Conservation (phyloP, 2,113 vertebrate species). For the Lophura nycthemera region DNA sequence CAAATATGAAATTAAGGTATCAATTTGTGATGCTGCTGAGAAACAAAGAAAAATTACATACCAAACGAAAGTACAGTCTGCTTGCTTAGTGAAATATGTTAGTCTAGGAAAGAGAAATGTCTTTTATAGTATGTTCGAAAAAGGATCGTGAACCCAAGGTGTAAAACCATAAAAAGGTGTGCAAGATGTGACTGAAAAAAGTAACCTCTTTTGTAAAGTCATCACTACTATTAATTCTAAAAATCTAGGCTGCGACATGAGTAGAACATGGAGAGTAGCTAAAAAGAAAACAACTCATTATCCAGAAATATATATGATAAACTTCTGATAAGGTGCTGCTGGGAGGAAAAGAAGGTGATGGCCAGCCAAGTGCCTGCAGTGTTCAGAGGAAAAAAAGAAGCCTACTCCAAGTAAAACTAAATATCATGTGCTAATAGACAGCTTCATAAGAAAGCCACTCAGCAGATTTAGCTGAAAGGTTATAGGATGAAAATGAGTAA, state of each 20-base stretch:
- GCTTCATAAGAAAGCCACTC: neutral
- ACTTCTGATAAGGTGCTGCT: neutral
- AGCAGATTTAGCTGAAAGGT: slow-evolving; percentile 11
- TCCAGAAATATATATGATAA: neutral
- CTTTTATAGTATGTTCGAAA: neutral
- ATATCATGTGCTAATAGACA: neutral
- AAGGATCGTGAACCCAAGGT: neutral
- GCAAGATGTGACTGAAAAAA: neutral
- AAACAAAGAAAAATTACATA: neutral
- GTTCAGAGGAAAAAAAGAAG: neutral
- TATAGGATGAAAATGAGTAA: neutral
- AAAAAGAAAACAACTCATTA: neutral
- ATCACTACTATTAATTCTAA: neutral
- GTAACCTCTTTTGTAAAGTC: neutral
- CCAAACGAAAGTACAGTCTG: neutral
- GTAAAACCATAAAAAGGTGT: neutral
- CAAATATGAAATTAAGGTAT: neutral
- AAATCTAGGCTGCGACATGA: neutral
- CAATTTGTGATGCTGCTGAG: neutral
- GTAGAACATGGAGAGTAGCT: neutral
- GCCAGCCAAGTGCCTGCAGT: neutral
- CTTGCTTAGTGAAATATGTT: neutral
- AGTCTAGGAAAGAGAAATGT: neutral
- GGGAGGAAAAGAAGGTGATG: neutral
- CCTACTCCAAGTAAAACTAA: neutral